These are phyloP conservation scores for Bombus affinis DNA, from an alignment of 1,140 invertebrate genomes.

Conservation along the genomic window DNA sequence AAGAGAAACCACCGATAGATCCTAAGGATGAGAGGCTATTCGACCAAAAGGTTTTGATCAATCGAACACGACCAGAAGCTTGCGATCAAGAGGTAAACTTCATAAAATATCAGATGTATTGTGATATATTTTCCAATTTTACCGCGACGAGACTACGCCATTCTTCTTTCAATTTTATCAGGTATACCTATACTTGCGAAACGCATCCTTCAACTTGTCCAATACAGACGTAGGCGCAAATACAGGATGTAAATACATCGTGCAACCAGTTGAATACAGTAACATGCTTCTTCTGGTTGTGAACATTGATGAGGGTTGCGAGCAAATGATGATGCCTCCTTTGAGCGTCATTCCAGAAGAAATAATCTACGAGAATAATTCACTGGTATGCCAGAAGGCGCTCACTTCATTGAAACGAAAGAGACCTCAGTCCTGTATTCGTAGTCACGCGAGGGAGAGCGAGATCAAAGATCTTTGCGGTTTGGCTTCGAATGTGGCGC, in stretches of 20 bases:
- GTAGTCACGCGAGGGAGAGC: conserved; percentile 87
- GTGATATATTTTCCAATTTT: neutral
- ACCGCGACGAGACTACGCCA: neutral
- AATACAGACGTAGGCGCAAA: conserved; percentile 72
- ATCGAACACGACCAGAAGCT: conserved; percentile 89
- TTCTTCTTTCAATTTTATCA: conserved; percentile 48
- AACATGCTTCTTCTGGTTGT: conserved; percentile 93
- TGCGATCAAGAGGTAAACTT: conserved; percentile 88
- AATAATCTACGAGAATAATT: conserved; percentile 85
- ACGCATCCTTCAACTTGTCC: conserved; percentile 71
- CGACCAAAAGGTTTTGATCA: conserved; percentile 86
- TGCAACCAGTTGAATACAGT: conserved; percentile 90
- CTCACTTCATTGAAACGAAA: conserved; percentile 84
- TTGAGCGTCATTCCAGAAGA: conserved; percentile 85
- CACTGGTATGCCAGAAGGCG: conserved; percentile 86
- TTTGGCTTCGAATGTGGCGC: conserved; percentile 59
- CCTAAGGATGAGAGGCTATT: conserved; percentile 82
- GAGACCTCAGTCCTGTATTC: conserved; percentile 87
- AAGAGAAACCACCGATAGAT: conserved; percentile 80
- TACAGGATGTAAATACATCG: conserved; percentile 86
- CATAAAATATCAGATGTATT: neutral
- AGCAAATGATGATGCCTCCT: conserved; percentile 68
- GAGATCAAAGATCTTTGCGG: conserved; percentile 81
- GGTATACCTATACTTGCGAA: conserved; percentile 79
- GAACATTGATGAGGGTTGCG: conserved; percentile 83